Evolutionary conservation across 1,140 invertebrate genomes (phyloP), one percentile per base, ranked within the genome.

Genomic region (Drosophila nigromelanica): DNA sequence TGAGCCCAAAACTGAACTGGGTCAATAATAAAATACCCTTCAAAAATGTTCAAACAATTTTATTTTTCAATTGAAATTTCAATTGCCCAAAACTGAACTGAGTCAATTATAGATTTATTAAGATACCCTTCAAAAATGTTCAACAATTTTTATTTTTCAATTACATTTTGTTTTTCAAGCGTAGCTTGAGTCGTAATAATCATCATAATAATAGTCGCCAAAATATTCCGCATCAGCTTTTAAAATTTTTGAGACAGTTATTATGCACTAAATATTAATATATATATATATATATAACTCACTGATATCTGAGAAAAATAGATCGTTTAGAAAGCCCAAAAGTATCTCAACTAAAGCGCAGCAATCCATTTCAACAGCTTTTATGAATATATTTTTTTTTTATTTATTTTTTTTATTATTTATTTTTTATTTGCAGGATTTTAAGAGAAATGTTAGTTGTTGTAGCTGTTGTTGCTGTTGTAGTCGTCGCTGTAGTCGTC

Each of bases 21-120:
- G 74, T 81, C 80, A 77, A 70, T 62, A 80, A 79, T 80, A 61
- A 75, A 86, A 73, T 66, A 47, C 60, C 48, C 73, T 76, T 63
- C 73, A 37, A 50, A 24, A 52, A 60, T 83, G 76, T 30, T 86
- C 73, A 68, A 42, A 68, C 62, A 63, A 62, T 58, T 85, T 76
- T 80, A 80, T 80, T 76, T 50, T 35, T 67, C 56, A 40, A 54
- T 76, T 79, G n/a, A n/a, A n/a, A n/a, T n/a, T n/a, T n/a, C n/a
- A n/a, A n/a, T n/a, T n/a, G 48, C 14, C 37, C 51, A 45, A 42
- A 62, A 45, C 33, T 69, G 63, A 78, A 77, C 43, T 80, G 18
- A 69, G 74, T 81, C 80, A 77, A 70, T 62, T 75, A 79, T 80
- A 61, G 71, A 86, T n/a, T n/a, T n/a, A n/a, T n/a, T n/a, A n/a